Evolutionary conservation across 2,888 invertebrate species (phyloP), one percentile per base, ranked within the genome.

Genomic region (Troides aeacus): DNA sequence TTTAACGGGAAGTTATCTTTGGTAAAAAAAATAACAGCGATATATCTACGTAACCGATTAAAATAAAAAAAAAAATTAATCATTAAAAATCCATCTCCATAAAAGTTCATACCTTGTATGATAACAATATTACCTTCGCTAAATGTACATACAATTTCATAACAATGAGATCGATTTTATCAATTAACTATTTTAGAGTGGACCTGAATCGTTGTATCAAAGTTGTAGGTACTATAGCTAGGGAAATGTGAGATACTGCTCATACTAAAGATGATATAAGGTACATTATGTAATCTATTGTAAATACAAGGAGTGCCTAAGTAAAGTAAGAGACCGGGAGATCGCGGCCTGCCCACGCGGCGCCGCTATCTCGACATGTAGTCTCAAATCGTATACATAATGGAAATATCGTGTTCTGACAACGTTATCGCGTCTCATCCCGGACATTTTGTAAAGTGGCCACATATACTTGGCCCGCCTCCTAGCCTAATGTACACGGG

Each of bases 381-480:
- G 91, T 92, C 88, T 92, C 90, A 90, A 91, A 92, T 92, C 91
- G 92, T 92, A 92, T 92, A 92, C 92, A 89, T 92, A 92, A 92
- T 92, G 92, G 92, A 90, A 92, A 92, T 92, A 92, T 91, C 92
- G 90, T 92, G 92, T 92, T 91, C 90, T 88, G 90, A 90, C 90
- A 90, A 89, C 89, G 90, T 87, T 91, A 92, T 92, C 91, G 88
- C 90, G 87, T 84, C 89, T 90, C 92, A 88, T 90, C 90, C 90
- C 86, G 90, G 89, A 89, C 92, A 89, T 87, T 92, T 90, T 90
- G 90, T 91, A 90, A 90, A 92, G 91, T 90, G 91, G 87, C 85
- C 87, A 84, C 87, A 86, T 84, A 86, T 86, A 85, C 87, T 81
- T 78, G 82, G 82, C 82, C 78, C 83, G 86, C 80, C 82, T 81